Conservation (phyloP, 2,888 invertebrate species). For the Lutraria lutraria region DNA sequence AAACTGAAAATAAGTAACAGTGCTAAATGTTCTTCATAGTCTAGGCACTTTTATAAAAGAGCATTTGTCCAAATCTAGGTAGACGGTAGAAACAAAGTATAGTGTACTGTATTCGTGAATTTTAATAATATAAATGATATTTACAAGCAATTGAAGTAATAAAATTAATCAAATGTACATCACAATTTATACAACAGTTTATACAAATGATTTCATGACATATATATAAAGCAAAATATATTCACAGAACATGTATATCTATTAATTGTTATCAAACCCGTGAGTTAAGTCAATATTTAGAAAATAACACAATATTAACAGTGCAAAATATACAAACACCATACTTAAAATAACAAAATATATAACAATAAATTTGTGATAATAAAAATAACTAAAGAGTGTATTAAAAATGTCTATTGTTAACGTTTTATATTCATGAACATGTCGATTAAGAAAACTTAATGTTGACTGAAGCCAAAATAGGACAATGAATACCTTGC, state of each 20-base stretch:
- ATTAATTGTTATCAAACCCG: neutral
- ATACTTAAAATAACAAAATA: neutral
- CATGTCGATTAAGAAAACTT: neutral
- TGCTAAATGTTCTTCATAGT: no score
- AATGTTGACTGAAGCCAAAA: neutral
- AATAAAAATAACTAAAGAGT: neutral
- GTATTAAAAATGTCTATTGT: neutral
- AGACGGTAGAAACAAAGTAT: neutral
- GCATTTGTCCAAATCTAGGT: no score
- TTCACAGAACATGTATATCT: conserved; percentile 5
- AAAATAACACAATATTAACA: neutral
- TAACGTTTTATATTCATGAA: neutral
- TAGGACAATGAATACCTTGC: no score
- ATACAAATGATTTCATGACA: conserved; percentile 13
- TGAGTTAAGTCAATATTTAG: conserved; percentile 13
- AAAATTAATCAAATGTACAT: neutral
- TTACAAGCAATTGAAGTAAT: neutral
- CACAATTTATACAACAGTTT: neutral
- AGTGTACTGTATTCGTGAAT: neutral
- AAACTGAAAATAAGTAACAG: no score
- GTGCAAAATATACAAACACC: conserved; percentile 16
- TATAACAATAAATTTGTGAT: neutral
- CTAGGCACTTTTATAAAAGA: no score
- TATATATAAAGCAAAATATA: conserved; percentile 14
- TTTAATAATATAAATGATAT: conserved; percentile 15